Evolutionary conservation across 2,888 invertebrate species (phyloP), one percentile per base, ranked within the genome.

Genomic region (Dryococelus australis): DNA sequence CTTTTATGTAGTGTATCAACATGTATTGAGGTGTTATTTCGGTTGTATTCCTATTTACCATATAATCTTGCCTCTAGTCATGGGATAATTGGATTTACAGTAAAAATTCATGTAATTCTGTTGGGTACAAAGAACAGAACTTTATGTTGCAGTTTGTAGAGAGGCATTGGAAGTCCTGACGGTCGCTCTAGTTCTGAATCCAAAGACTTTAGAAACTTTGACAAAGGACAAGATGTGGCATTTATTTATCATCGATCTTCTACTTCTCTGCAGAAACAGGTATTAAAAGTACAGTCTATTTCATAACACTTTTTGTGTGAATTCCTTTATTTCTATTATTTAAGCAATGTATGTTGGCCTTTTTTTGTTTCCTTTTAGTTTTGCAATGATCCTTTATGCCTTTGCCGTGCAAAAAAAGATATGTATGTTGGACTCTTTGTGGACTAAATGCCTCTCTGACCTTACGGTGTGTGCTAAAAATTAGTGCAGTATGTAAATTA

Each of bases 131-230:
- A 3, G 35, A 24, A 65, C 65, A 65, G 2, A 20, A 65, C 65
- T 47, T 85, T 88, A 88, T 88, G 79, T 90, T 89, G 91, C 92
- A 93, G 96, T 98, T 91, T 98, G 98, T 91, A 97, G 97, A 90
- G 99, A 99, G 93, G 97, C 98, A 85, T 94, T 99, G 92, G 99
- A 99, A 93, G 96, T 98, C 89, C 94, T 99, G 89, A 97, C 98
- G 86, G 95, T 99, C 89, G 96, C 97, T 89, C 95, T 99, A 91
- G 97, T 98, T 85, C 93, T 99, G 85, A 98, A 98, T 92, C 97
- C 98, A n/a, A 95, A 95, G 87, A 96, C 97, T 87, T 93, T 98
- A 89, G 97, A 98, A 90, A 94, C 95, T 47, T 93, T 99, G 43
- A 95, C 97, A 89, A 95, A 95, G 90, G 97, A 98, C 91, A 93